A percentile compares a stretch with the other conserved stretches of the same genome.
Conservation (phyloP, 2,113 vertebrate species). For the Diadophis punctatus region DNA sequence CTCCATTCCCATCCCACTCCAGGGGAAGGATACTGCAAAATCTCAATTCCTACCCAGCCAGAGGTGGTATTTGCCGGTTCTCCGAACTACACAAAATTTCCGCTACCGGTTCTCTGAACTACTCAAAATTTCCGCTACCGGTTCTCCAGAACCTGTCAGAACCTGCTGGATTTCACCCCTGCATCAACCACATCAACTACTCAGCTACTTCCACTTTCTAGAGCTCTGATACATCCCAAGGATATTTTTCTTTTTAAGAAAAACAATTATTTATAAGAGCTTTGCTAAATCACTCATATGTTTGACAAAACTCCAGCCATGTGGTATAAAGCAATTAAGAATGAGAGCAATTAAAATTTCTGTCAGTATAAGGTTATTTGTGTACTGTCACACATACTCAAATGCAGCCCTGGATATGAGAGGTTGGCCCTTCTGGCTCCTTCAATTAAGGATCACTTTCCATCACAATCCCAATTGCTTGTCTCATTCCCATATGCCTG, state of each 20-base stretch:
- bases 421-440: neutral
- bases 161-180: no score
- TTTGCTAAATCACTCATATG: neutral
- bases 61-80: no score
- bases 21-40: no score
- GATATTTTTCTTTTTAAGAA: neutral
- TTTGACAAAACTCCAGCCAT: neutral
- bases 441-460: neutral
- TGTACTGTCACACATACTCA: neutral
- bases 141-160: no score
- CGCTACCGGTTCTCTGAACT: no score
- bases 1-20: no score
- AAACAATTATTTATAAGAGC: neutral
- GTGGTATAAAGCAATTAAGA: neutral
- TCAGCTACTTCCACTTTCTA: neutral
- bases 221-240: neutral
- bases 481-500: neutral
- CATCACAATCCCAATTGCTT: neutral
- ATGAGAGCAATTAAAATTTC: neutral
- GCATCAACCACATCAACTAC: neutral
- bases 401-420: neutral
- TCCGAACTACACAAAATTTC: no score
- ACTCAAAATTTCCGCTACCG: no score
- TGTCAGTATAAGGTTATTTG: neutral
- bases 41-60: no score